Conservation (phyloP, 2,888 invertebrate genomes). For the Stegana nigrithorax region DNA sequence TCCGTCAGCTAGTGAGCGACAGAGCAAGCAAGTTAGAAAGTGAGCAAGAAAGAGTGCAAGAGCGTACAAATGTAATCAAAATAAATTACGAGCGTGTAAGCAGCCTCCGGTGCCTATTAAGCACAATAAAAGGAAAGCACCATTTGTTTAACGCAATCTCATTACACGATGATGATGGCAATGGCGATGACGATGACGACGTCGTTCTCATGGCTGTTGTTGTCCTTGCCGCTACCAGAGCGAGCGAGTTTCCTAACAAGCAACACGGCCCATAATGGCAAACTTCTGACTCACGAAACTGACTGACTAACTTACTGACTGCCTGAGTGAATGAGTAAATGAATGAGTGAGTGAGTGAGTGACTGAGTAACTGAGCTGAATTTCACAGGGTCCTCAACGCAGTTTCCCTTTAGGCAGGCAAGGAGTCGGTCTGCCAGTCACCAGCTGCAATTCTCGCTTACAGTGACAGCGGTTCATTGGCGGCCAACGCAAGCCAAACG, state of each 20-base stretch:
- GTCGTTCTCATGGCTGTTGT: background rate
- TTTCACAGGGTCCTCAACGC: background rate
- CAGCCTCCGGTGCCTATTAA: constrained; percentile 61
- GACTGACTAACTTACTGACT: too few species aligned
- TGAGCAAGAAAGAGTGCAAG: constrained; percentile 5
- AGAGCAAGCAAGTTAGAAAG: too few species aligned
- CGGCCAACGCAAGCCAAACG: constrained; percentile 36
- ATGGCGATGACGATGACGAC: constrained; percentile 3
- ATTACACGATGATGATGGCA: constrained; percentile 34
- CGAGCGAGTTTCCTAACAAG: constrained; percentile 7
- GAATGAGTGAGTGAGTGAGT: background rate
- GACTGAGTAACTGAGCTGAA: background rate
- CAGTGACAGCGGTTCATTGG: constrained; percentile 24
- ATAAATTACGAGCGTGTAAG: constrained; percentile 61
- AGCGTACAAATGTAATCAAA: constrained; percentile 56
- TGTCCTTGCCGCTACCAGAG: background rate
- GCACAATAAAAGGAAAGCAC: constrained; percentile 56
- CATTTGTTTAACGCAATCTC: constrained; percentile 62
- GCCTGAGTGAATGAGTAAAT: background rate
- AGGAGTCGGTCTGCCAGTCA: background rate
- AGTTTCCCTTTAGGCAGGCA: background rate
- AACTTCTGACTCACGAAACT: background rate
- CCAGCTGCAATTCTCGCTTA: constrained; percentile 10
- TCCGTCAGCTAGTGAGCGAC: too few species aligned
- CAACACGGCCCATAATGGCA: background rate